Evolutionary conservation across 2,113 vertebrate genomes (phyloP).

Genomic region (Tyto alba): DNA sequence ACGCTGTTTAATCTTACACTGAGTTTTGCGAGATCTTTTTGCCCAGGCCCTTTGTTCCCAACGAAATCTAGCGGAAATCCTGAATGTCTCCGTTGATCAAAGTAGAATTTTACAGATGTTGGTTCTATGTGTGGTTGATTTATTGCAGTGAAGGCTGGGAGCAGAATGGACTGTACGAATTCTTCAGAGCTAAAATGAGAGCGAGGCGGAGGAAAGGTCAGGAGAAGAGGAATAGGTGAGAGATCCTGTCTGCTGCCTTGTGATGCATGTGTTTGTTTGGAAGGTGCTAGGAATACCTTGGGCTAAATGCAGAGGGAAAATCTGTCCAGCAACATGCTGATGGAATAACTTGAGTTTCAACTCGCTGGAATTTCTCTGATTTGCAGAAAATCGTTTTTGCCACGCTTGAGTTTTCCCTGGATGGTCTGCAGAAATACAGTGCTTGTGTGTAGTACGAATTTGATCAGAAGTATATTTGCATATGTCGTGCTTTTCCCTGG

Average conservation of each 20-base stretch:
- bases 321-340: neutral
- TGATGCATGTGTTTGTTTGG: neutral
- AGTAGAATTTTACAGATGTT: neutral
- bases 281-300: neutral
- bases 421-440: neutral
- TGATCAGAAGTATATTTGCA: neutral
- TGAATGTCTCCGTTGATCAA: fast-evolving
- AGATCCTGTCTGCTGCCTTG: neutral
- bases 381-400: neutral
- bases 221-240: slow-evolving; percentile 91
- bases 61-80: neutral
- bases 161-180: slow-evolving; percentile 96
- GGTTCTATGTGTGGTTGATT: neutral
- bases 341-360: neutral
- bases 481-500: neutral
- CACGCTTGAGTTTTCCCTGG: neutral
- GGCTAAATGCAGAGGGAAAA: neutral
- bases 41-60: neutral
- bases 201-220: slow-evolving; percentile 92
- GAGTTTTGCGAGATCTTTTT: neutral
- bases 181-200: slow-evolving; percentile 98
- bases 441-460: neutral
- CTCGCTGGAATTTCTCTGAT: neutral
- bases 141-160: slow-evolving; percentile 94
- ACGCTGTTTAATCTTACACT: neutral